Evolutionary conservation across 30 jellyfish, hydroid and myxozoan species (phyloP).

Genomic region (Chironex yamaguchii): DNA sequence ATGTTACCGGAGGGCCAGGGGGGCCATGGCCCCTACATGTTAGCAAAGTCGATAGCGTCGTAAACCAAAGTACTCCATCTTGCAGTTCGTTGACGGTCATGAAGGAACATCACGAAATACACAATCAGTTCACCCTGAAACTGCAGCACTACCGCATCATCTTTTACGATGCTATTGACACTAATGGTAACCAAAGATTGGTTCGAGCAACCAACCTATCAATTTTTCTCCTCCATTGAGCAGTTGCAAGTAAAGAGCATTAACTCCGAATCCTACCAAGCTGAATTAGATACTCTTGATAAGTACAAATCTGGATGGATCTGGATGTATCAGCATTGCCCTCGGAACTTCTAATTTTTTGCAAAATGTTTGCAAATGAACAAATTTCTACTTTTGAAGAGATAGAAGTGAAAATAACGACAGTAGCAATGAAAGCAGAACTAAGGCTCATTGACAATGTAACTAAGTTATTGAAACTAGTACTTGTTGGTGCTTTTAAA

Average conservation of each 20-base stretch:
- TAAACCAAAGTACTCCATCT: background rate
- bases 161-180: too few relatives aligned
- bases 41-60: too few relatives aligned
- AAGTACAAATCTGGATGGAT: background rate
- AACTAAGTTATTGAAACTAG: background rate
- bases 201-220: background rate
- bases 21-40: too few relatives aligned
- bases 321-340: background rate
- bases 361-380: background rate
- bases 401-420: background rate
- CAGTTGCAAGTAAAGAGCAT: background rate
- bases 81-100: constrained; percentile 2
- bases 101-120: background rate
- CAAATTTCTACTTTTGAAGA: background rate
- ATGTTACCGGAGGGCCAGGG: too few relatives aligned
- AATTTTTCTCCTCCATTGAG: background rate
- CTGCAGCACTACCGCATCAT: too few relatives aligned
- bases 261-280: background rate
- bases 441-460: background rate
- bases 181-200: background rate
- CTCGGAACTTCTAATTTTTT: background rate
- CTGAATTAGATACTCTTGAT: background rate
- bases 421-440: background rate
- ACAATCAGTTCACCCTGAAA: constrained; percentile 22
- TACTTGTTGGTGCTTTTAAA: too few relatives aligned